Evolutionary conservation across 2,888 invertebrate species (phyloP), one percentile per base, ranked within the genome.

Genomic region (Euclidia mi): DNA sequence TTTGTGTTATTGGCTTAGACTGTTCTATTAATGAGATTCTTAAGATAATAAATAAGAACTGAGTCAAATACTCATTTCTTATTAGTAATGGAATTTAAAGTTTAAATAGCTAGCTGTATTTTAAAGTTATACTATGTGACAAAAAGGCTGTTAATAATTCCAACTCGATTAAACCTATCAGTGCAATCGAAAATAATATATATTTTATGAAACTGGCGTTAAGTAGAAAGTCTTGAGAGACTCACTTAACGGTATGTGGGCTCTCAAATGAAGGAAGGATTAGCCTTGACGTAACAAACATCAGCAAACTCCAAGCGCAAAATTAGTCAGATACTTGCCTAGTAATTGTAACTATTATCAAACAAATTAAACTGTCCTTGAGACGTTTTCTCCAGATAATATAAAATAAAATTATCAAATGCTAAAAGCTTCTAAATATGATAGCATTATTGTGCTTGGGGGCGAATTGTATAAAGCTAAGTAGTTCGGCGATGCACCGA

Each of bases 381-480:
- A 34, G 14, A 34, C 34, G 34, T 12, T 32, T 15, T 35, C 15
- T 14, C 12, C 10, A 6, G 9, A 18, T 12, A 34, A 34, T 34
- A 31, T 31, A n/a, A 31, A 31, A 31, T 9, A 12, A 34, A 37
- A 17, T 18, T 37, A 37, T n/a, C 10, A 15, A 37, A 37, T 9
- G 18, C 15, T 18, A 37, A 37, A 18, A 4, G 4, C 11, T 31
- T 12, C 2, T 12, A 38, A 40, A 45, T 28, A 25, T 10, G 14
- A 45, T 11, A 17, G 4, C 42, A 45, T 35, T 43, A 60, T 47
- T 41, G 37, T 55, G 28, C 25, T 43, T 2, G 10, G n/a, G 10
- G n/a, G 28, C 28, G 17, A 29, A 18, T 20, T 9, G 44, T 50
- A 55, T 48, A 47, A 57, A 59, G 53, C 60, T 51, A 51, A n/a